Percentiles rank a stretch among this genome's conserved stretches.
These are phyloP conservation scores for Cnemophilus loriae DNA, from an alignment of 2,113 vertebrate species.

Conservation along the genomic window DNA sequence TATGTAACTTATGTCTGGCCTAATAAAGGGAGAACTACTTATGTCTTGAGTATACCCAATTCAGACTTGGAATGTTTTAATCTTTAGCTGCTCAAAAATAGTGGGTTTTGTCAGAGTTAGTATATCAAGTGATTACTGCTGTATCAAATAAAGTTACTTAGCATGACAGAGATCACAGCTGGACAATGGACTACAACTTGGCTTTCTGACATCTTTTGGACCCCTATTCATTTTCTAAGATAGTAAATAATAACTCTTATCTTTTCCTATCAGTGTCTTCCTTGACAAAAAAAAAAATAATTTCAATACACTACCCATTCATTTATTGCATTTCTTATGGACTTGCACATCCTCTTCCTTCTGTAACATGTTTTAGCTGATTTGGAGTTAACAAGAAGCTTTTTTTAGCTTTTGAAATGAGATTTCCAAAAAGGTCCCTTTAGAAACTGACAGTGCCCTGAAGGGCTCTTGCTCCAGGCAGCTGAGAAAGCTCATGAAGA, in stretches of 20 bases:
- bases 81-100: background rate
- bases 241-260: background rate
- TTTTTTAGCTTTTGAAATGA: background rate
- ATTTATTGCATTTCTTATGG: background rate
- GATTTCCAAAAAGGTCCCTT: background rate
- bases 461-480: background rate
- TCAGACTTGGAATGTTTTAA: background rate
- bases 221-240: background rate
- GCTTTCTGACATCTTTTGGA: background rate
- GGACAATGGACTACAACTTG: background rate
- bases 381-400: background rate
- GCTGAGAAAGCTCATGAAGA: background rate
- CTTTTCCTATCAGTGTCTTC: background rate
- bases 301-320: background rate
- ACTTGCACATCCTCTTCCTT: background rate
- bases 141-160: background rate
- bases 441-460: background rate
- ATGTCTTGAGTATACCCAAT: background rate
- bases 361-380: background rate
- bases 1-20: background rate
- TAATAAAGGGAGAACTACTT: background rate
- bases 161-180: background rate
- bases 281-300: background rate
- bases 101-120: background rate
- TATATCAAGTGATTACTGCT: background rate